These are phyloP conservation scores for Noturus placidus DNA, from an alignment of 2,113 vertebrate species.

Conservation along the genomic window DNA sequence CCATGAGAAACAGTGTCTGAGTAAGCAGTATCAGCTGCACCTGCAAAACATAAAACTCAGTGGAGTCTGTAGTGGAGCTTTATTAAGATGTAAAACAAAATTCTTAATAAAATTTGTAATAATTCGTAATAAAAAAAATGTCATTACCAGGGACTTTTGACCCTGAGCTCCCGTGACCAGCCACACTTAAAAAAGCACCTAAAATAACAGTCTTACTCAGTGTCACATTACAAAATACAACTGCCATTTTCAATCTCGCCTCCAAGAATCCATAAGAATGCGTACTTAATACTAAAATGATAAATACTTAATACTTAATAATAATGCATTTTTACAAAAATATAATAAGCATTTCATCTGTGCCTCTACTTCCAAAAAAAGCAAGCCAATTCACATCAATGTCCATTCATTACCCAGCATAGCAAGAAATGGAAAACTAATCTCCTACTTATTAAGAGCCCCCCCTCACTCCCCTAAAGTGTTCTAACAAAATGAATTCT, in stretches of 20 bases:
- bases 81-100: not conserved
- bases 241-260: not conserved
- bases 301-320: too few species aligned
- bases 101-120: not conserved
- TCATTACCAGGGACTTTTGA: constrained; percentile 52
- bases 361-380: not conserved
- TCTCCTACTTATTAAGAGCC: not conserved
- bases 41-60: constrained; percentile 15
- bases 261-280: not conserved
- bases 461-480: not conserved
- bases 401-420: not conserved
- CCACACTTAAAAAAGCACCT: constrained; percentile 41
- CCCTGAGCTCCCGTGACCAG: constrained; percentile 47
- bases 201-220: not conserved
- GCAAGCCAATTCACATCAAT: not conserved
- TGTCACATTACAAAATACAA: not conserved
- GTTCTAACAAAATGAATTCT: not conserved
- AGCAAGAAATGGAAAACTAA: not conserved
- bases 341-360: not conserved
- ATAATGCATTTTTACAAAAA: too few species aligned
- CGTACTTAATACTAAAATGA: too few species aligned
- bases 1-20: constrained; percentile 44
- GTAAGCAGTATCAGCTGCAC: constrained; percentile 37
- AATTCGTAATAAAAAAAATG: not conserved
- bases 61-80: not conserved